phyloP scores from a whole-genome alignment of 1,140 invertebrate genomes.

The Conus betulinus region DNA sequence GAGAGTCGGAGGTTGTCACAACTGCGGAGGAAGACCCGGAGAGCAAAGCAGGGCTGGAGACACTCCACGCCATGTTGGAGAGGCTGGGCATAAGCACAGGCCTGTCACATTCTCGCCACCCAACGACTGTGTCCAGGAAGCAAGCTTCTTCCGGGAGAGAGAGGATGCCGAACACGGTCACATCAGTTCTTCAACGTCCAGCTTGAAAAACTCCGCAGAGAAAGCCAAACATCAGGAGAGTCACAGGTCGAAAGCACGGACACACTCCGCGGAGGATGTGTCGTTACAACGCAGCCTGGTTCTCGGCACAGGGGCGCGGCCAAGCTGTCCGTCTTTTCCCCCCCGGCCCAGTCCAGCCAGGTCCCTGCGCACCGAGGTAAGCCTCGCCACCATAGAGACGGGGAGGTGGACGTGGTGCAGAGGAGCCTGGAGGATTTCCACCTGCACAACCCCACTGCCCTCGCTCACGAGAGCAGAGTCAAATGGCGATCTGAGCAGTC shows the following conservation, averaged over 20 bases:
- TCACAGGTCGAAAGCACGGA: background rate
- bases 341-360: background rate
- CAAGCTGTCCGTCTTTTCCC: background rate
- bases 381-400: background rate
- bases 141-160: background rate
- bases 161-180: background rate
- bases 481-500: constrained; percentile 29
- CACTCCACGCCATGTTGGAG: constrained; percentile 8
- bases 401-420: constrained; percentile 1
- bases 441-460: background rate
- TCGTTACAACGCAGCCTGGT: background rate
- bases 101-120: background rate
- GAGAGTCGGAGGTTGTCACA: background rate
- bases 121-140: background rate
- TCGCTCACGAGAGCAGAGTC: background rate
- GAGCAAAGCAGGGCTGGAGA: background rate
- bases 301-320: background rate
- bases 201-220: background rate
- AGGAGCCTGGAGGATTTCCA: constrained; percentile 3
- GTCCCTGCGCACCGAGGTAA: background rate
- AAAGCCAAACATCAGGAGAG: background rate
- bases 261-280: background rate
- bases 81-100: background rate
- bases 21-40: background rate
- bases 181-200: background rate